A percentile compares a stretch with the other conserved stretches of the same genome.
Evolutionary conservation across 2,888 invertebrate genomes (phyloP).

Genomic region (Macaria notata): DNA sequence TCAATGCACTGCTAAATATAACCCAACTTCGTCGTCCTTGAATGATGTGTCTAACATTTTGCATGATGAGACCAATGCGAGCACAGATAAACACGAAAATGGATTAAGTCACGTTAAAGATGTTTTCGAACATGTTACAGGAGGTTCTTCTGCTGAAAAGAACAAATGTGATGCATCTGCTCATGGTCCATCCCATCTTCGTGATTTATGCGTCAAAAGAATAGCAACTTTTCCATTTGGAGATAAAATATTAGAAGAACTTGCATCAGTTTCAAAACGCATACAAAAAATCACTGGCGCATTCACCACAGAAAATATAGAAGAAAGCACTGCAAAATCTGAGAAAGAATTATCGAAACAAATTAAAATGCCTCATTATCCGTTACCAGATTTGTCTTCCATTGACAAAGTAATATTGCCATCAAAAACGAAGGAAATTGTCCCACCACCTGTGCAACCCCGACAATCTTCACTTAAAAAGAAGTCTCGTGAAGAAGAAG

Average conservation of each 20-base stretch:
- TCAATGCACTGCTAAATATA: constrained; percentile 87
- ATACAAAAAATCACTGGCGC: constrained; percentile 64
- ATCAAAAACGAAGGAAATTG: constrained; percentile 42
- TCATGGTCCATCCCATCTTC: constrained; percentile 75
- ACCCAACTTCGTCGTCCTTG: constrained; percentile 82
- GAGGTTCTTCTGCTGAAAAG: constrained; percentile 39
- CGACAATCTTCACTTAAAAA: constrained; percentile 68
- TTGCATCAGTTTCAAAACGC: constrained; percentile 84
- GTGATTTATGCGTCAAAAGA: constrained; percentile 85
- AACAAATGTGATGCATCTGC: constrained; percentile 28
- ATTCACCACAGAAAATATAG: constrained; percentile 29
- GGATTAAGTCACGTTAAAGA: constrained; percentile 68
- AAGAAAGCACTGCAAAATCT: constrained; percentile 18
- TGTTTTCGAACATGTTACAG: constrained; percentile 69
- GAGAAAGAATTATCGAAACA: constrained; percentile 23
- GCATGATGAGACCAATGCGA: constrained; percentile 66
- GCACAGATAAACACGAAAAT: constrained; percentile 34
- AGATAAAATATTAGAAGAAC: constrained; percentile 85
- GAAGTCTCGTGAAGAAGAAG: constrained; percentile 62
- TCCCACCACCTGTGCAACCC: constrained; percentile 70
- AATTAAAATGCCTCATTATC: constrained; percentile 68
- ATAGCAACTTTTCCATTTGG: constrained; percentile 87
- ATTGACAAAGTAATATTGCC: constrained; percentile 67
- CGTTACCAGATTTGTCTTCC: constrained; percentile 70
- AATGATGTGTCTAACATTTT: constrained; percentile 82